Percentiles rank a stretch among this genome's conserved stretches.
These are phyloP conservation scores for Chloroceryle amazona DNA, from an alignment of 2,797 vertebrate species.

Conservation along the genomic window DNA sequence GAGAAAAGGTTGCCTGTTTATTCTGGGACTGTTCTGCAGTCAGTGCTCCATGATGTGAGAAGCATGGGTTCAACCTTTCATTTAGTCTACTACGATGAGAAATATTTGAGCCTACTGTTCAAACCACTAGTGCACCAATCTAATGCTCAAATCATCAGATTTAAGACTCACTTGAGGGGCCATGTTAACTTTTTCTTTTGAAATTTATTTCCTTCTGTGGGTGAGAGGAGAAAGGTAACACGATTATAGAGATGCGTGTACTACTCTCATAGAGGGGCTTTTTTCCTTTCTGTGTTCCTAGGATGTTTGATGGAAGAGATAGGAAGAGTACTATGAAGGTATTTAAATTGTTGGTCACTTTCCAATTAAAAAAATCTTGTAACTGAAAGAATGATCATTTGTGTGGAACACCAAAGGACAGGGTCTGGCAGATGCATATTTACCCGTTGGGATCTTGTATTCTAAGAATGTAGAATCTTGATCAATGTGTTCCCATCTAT, in stretches of 20 bases:
- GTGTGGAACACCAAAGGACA: not conserved
- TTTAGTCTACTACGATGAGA: not conserved
- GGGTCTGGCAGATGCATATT: not conserved
- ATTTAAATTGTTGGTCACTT: not conserved
- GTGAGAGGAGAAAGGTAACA: not conserved
- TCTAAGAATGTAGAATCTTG: not conserved
- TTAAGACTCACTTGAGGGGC: not conserved
- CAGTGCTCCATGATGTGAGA: not conserved
- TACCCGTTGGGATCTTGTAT: not conserved
- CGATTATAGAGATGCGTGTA: not conserved
- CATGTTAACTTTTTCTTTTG: not conserved
- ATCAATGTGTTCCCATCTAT: not conserved
- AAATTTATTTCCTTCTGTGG: not conserved
- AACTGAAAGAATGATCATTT: not conserved
- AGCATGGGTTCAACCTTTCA: not conserved
- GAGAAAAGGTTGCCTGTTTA: not conserved
- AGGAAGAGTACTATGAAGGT: not conserved
- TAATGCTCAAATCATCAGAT: not conserved
- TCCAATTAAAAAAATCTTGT: not conserved
- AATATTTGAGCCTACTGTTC: not conserved
- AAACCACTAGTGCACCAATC: not conserved
- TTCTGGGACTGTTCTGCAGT: not conserved
- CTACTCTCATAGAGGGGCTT: not conserved
- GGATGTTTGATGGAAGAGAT: not conserved
- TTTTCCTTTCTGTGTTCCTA: not conserved